Percentiles rank a stretch among this genome's conserved stretches.
Evolutionary conservation across 2,113 vertebrate species (phyloP).

Genomic region (Saimiri boliviensis): DNA sequence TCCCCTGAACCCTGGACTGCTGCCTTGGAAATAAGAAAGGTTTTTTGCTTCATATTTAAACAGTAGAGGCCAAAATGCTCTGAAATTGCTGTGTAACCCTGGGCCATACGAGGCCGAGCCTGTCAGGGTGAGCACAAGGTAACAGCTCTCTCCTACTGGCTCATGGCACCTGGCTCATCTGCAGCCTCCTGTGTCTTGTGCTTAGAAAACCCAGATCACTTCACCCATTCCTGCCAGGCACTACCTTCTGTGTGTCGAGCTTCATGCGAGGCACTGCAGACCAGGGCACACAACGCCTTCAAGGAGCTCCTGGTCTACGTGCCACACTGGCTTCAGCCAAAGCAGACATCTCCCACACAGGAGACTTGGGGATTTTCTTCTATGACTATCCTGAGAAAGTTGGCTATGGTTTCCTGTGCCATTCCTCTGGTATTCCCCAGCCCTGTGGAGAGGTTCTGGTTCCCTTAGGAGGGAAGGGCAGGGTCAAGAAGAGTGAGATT

Average conservation of each 20-base stretch:
- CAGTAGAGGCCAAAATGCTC: neutral
- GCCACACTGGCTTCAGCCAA: neutral
- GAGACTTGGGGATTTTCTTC: neutral
- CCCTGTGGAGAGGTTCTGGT: neutral
- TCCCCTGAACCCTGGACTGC: neutral
- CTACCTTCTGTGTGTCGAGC: neutral
- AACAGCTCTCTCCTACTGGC: neutral
- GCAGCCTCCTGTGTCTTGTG: neutral
- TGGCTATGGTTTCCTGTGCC: neutral
- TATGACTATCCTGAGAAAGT: neutral
- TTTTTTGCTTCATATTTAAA: conserved; percentile 18
- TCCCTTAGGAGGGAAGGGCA: neutral
- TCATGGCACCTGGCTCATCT: neutral
- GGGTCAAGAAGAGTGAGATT: neutral
- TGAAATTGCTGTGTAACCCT: neutral
- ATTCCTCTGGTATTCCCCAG: neutral
- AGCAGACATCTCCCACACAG: neutral
- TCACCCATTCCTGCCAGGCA: neutral
- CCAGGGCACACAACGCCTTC: neutral
- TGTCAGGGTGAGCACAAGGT: neutral
- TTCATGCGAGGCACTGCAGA: neutral
- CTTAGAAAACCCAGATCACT: neutral
- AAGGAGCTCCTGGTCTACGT: neutral
- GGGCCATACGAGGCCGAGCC: neutral
- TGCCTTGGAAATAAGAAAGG: neutral